Evolutionary conservation across 2,888 invertebrate genomes (phyloP).

Genomic region (Psococerastis gibbosa): DNA sequence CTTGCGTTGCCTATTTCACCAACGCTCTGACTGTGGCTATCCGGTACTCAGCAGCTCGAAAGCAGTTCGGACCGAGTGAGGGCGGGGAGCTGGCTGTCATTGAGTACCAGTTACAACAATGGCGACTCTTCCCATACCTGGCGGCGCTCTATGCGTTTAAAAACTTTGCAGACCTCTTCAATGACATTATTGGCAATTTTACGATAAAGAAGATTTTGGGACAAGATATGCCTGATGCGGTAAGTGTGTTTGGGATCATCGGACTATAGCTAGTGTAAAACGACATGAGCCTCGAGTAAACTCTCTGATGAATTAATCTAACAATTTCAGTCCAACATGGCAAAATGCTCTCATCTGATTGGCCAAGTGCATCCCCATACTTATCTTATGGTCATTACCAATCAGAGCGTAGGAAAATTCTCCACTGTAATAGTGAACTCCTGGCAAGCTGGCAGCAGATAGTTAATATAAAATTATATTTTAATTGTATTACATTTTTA

Average conservation of each 20-base stretch:
- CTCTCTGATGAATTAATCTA: too few species aligned
- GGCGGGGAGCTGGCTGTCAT: conserved; percentile 52
- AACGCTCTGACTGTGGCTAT: conserved; percentile 55
- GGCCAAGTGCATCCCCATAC: too few species aligned
- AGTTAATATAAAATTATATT: too few species aligned
- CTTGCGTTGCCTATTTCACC: conserved; percentile 33
- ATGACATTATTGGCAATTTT: conserved; percentile 16
- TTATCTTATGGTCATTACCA: too few species aligned
- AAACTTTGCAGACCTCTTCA: conserved; percentile 19
- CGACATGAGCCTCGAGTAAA: too few species aligned
- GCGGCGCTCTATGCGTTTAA: conserved; percentile 32
- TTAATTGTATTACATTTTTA: too few species aligned
- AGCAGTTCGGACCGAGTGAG: conserved; percentile 46
- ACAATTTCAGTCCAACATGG: not conserved
- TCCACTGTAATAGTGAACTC: too few species aligned
- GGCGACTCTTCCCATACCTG: conserved; percentile 57
- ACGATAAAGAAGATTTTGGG: conserved; percentile 3
- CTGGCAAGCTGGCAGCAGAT: too few species aligned
- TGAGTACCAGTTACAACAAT: conserved; percentile 68
- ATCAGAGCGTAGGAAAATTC: too few species aligned
- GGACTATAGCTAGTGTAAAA: too few species aligned
- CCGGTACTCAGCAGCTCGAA: conserved; percentile 58
- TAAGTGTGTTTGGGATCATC: too few species aligned
- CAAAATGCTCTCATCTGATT: not conserved
- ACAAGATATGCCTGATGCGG: not conserved